Evolutionary conservation across 2,888 invertebrate species (phyloP).

Genomic region (Dicyrtoma fusca): DNA sequence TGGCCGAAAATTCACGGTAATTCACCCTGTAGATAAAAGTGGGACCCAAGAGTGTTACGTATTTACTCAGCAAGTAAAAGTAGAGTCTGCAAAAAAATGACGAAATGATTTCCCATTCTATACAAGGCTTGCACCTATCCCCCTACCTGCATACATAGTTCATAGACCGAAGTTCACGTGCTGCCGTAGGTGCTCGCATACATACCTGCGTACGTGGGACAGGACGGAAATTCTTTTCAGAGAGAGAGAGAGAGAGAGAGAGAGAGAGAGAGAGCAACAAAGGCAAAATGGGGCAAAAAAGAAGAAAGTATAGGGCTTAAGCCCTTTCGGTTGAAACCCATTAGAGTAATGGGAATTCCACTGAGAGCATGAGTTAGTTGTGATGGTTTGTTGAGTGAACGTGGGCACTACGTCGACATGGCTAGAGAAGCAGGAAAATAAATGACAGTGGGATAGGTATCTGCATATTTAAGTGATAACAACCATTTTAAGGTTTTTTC

Average conservation of each 20-base stretch:
- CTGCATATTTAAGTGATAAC: slow-evolving; percentile 3
- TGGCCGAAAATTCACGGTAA: too few species aligned
- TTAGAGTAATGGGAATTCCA: slow-evolving; percentile 20
- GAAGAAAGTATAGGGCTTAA: background rate
- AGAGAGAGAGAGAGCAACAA: background rate
- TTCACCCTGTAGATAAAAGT: background rate
- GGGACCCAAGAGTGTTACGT: background rate
- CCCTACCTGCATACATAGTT: too few species aligned
- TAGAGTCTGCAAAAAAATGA: background rate
- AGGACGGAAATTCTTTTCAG: too few species aligned
- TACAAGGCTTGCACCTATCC: too few species aligned
- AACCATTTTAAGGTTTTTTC: background rate
- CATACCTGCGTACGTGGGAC: too few species aligned
- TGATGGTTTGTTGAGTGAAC: slow-evolving; percentile 6
- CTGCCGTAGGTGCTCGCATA: too few species aligned
- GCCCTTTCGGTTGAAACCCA: slow-evolving; percentile 20
- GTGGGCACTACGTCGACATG: too few species aligned
- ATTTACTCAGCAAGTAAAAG: background rate
- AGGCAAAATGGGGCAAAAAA: background rate
- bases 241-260: too few species aligned
- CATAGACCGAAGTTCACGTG: too few species aligned
- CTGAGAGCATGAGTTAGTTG: slow-evolving; percentile 11
- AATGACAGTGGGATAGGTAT: background rate
- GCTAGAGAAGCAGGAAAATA: background rate
- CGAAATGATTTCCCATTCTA: slow-evolving; percentile 1